Conservation (phyloP, 2,888 invertebrate genomes). For the Drosophila koepferae region DNA sequence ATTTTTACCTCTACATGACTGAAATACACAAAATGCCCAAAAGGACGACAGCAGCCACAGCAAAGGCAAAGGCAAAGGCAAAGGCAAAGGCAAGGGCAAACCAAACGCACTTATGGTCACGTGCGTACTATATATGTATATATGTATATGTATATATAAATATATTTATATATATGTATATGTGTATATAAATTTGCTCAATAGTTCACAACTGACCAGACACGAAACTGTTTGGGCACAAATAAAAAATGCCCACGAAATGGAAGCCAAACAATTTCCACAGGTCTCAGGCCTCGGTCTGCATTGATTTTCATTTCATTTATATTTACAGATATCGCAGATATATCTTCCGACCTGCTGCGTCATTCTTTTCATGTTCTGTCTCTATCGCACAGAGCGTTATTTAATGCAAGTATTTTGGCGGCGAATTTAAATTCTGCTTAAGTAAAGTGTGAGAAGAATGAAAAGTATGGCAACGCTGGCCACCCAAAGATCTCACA, state of each 20-base stretch:
- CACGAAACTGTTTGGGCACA: constrained; percentile 34
- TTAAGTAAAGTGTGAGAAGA: background rate
- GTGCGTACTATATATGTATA: constrained; percentile 53
- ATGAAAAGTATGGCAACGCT: constrained; percentile 15
- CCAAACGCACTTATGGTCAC: constrained; percentile 75
- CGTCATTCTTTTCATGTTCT: constrained; percentile 8
- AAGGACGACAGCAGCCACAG: constrained; percentile 1
- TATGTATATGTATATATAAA: constrained; percentile 1
- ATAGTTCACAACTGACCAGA: constrained; percentile 50
- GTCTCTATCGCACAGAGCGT: constrained; percentile 29
- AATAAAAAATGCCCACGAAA: constrained; percentile 22
- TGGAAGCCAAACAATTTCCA: constrained; percentile 31
- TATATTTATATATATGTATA: background rate
- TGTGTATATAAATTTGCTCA: constrained; percentile 1
- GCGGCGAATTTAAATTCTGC: constrained; percentile 43
- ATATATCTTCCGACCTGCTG: constrained; percentile 2
- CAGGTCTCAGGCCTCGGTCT: constrained; percentile 7
- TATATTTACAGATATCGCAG: constrained; percentile 19
- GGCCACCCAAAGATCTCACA: constrained; percentile 6
- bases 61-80: constrained; percentile 10
- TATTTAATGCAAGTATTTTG: constrained; percentile 55
- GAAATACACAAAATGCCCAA: constrained; percentile 70
- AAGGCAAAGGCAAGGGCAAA: constrained; percentile 10
- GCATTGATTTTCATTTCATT: background rate
- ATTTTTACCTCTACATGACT: constrained; percentile 79